Conservation (phyloP, 1,140 invertebrate species). For the Thalassaphorura encarpata region DNA sequence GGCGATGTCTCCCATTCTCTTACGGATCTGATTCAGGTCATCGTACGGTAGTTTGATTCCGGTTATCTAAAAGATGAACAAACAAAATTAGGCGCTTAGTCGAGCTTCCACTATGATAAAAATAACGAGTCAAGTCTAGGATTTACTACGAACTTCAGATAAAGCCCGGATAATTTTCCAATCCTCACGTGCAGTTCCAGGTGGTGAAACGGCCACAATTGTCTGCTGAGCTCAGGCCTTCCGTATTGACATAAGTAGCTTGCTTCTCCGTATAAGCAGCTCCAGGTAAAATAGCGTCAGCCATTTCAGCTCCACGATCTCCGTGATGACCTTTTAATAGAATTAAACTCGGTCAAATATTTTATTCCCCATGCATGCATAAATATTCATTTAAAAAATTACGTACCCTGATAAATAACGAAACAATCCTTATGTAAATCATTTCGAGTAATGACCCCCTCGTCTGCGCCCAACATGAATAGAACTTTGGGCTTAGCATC, state of each 20-base stretch:
- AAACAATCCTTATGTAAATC: conserved; percentile 73
- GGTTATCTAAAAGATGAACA: conserved; percentile 50
- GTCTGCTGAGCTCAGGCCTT: conserved; percentile 95
- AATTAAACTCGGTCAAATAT: not conserved
- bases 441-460: conserved; percentile 60
- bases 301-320: conserved; percentile 81
- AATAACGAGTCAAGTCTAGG: not conserved
- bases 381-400: not conserved
- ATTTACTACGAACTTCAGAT: conserved; percentile 62
- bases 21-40: conserved; percentile 68
- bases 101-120: not conserved
- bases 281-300: conserved; percentile 88
- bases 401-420: conserved; percentile 83
- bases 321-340: conserved; percentile 78
- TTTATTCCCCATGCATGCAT: not conserved
- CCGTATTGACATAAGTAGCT: conserved; percentile 92
- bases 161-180: conserved; percentile 95
- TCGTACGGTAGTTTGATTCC: conserved; percentile 82
- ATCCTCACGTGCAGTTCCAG: conserved; percentile 87
- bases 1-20: conserved; percentile 69
- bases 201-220: conserved; percentile 77
- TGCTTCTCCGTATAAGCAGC: conserved; percentile 99
- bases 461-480: conserved; percentile 88
- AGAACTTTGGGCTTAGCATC: conserved; percentile 66
- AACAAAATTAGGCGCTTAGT: not conserved